Evolutionary conservation across 2,888 invertebrate species (phyloP).

Genomic region (Anticlea derivata): DNA sequence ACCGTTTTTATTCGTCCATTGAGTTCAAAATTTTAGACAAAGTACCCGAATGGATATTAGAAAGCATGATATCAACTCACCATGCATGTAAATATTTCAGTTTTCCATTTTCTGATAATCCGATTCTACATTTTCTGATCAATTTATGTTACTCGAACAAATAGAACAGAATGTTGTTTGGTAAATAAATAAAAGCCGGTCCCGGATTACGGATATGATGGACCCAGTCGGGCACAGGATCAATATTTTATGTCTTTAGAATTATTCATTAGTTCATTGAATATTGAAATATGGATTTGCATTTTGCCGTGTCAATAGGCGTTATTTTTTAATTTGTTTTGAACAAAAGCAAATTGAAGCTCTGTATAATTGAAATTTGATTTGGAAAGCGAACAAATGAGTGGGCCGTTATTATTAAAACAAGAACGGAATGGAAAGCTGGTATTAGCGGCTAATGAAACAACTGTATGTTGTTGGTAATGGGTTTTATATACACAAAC

Average conservation of each 20-base stretch:
- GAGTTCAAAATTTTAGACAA: too few relatives aligned
- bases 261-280: conserved; percentile 16
- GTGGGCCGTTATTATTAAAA: conserved; percentile 42
- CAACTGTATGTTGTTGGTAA: conserved; percentile 33
- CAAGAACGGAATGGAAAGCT: conserved; percentile 35
- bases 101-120: too few relatives aligned
- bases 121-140: background rate
- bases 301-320: conserved; percentile 14
- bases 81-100: too few relatives aligned
- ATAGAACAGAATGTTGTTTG: background rate
- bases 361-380: conserved; percentile 45
- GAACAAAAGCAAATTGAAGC: conserved; percentile 42
- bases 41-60: too few relatives aligned
- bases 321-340: conserved; percentile 45
- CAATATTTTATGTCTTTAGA: conserved; percentile 6
- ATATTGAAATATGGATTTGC: conserved; percentile 15
- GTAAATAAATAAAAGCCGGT: background rate
- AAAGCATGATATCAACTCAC: too few relatives aligned
- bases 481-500: background rate
- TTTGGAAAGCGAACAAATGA: conserved; percentile 46
- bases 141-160: background rate
- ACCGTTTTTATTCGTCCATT: too few relatives aligned
- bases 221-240: background rate
- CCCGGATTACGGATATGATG: background rate
- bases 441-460: conserved; percentile 45